These are phyloP conservation scores for Ascaphus truei DNA, from an alignment of 2,113 vertebrate species.

Conservation along the genomic window DNA sequence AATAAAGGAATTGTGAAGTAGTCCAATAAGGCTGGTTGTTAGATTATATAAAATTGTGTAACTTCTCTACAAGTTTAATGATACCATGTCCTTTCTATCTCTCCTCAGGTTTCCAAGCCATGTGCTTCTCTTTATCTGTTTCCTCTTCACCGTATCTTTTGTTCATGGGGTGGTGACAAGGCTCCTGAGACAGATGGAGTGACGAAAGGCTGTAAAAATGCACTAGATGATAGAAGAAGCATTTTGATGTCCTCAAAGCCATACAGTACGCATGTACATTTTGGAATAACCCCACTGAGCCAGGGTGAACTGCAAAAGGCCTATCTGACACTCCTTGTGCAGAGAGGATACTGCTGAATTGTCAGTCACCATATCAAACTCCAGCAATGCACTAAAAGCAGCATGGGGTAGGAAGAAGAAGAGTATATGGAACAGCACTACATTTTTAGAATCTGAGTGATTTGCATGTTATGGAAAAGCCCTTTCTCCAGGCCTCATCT, in stretches of 20 bases:
- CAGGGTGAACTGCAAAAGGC: constrained; percentile 5
- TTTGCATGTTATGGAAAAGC: constrained; percentile 30
- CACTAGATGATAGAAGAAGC: neutral
- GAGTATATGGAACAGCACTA: neutral
- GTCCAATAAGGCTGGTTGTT: too few species aligned
- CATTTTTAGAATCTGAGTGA: neutral
- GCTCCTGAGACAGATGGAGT: neutral
- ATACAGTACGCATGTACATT: constrained; percentile 29
- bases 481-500: neutral
- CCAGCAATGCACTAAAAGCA: constrained; percentile 28
- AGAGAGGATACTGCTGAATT: neutral
- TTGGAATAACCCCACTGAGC: neutral
- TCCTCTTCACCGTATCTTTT: constrained; percentile 23
- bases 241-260: constrained; percentile 27
- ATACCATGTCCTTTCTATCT: neutral
- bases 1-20: too few species aligned
- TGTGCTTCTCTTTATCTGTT: constrained; percentile 12
- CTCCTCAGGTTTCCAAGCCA: constrained; percentile 5
- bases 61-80: too few species aligned
- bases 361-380: constrained; percentile 23
- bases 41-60: too few species aligned
- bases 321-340: neutral
- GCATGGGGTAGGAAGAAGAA: constrained; percentile 23
- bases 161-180: constrained; percentile 1
- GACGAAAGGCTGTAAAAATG: constrained; percentile 13